Evolutionary conservation across 2,113 vertebrate genomes (phyloP), one percentile per base, ranked within the genome.

Genomic region (Nothoprocta perdicaria): DNA sequence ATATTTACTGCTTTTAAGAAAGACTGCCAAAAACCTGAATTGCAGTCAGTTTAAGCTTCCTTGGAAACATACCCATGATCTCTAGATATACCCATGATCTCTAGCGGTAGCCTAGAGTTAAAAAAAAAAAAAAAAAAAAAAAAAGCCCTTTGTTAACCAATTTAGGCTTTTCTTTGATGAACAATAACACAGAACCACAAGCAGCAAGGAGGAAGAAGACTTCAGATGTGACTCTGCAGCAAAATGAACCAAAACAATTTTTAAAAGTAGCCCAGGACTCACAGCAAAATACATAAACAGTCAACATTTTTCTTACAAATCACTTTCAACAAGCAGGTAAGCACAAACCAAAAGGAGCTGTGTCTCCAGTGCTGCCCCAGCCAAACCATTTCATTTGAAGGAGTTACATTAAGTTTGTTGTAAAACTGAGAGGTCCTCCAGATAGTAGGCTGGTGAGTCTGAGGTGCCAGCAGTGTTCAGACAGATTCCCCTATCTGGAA

Each of bases 401-500:
- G 17, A 3, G 69, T 48, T 83, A 73, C 66, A 89, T 86, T 75
- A 91, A 88, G 26, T 80, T 8, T 35, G 22, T 63, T 88, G 68
- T 83, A 75, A 93, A 95, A 88, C 40, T 65, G 80, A 82, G 82
- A 88, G 73, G 31, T 83, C 46, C 73, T 86, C 62, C 81, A 86
- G 45, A 55, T 45, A 52, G 14, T 35, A 38, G 53, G 48, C 41
- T 83, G 89, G 63, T 89, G 61, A 58, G 84, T 89, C 83, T 83
- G 91, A 89, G 76, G 35, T 89, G 40, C 76, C 72, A 81, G 91
- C 82, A 94, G 84, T 40, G 22, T 83, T 95, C 87, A 94, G 82
- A 91, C 91, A 94, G 92, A 73, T 93, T 96, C 94, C 94, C 91
- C 82, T 89, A 23, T 93, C 89, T 93, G 89, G 85, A 92, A 93